A percentile compares a stretch with the other conserved stretches of the same genome.
Evolutionary conservation across 1,140 invertebrate species (phyloP).

Genomic region (Drosophila hydei): DNA sequence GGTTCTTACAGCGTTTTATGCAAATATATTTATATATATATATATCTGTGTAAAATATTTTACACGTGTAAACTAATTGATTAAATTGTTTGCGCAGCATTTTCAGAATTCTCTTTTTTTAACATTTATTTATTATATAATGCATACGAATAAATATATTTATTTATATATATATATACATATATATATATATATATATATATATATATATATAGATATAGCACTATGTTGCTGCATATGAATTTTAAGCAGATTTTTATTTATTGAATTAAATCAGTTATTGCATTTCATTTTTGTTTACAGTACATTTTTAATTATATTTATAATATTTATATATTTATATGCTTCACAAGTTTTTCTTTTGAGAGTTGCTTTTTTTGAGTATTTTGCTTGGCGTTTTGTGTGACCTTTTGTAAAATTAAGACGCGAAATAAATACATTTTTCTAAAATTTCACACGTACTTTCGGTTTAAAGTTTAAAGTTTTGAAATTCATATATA

Average conservation of each 20-base stretch:
- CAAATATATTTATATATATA: slow-evolving; percentile 14
- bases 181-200: slow-evolving; percentile 73
- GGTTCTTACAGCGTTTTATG: slow-evolving; percentile 32
- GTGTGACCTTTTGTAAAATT: slow-evolving; percentile 58
- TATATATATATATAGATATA: slow-evolving; percentile 59
- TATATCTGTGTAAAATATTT: slow-evolving; percentile 16
- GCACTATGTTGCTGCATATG: slow-evolving; percentile 72
- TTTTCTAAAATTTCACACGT: slow-evolving; percentile 65
- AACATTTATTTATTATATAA: slow-evolving; percentile 62
- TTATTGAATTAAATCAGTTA: slow-evolving; percentile 60
- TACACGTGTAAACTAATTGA: slow-evolving; percentile 34
- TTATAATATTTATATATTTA: slow-evolving; percentile 55
- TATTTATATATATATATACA: slow-evolving; percentile 47
- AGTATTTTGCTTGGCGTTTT: slow-evolving; percentile 66
- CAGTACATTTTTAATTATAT: slow-evolving; percentile 56
- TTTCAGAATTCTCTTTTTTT: slow-evolving; percentile 33
- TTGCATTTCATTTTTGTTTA: slow-evolving; percentile 66
- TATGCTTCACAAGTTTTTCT: slow-evolving; percentile 57
- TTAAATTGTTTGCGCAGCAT: slow-evolving; percentile 50
- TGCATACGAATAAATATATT: slow-evolving; percentile 73
- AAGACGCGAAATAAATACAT: slow-evolving; percentile 70
- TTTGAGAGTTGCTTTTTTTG: slow-evolving; percentile 45
- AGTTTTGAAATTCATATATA: slow-evolving; percentile 35
- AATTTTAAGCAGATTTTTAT: slow-evolving; percentile 68
- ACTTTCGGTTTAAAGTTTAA: slow-evolving; percentile 57